These are phyloP conservation scores for Drosophila mauritiana DNA, from an alignment of 1,140 invertebrate genomes.

Conservation along the genomic window DNA sequence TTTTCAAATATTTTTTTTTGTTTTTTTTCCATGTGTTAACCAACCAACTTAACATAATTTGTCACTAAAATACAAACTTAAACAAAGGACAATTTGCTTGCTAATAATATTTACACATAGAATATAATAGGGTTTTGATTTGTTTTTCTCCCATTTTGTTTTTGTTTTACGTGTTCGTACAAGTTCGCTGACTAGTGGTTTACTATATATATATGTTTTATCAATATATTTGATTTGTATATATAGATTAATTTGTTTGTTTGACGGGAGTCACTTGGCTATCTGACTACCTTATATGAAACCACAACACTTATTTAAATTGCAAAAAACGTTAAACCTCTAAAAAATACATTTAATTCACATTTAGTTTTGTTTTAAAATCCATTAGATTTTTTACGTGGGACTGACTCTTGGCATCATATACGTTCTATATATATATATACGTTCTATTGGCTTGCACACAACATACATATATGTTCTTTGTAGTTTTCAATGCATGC, in stretches of 20 bases:
- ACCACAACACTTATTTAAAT: conserved; percentile 72
- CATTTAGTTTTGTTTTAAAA: conserved; percentile 58
- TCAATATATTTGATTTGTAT: conserved; percentile 31
- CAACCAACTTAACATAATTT: conserved; percentile 59
- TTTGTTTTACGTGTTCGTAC: conserved; percentile 25
- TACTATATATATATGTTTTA: conserved; percentile 37
- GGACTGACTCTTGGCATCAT: conserved; percentile 64
- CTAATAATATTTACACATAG: conserved; percentile 56
- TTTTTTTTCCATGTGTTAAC: conserved; percentile 21
- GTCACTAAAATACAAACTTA: conserved; percentile 59
- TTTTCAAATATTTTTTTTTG: conserved; percentile 13
- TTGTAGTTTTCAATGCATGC: conserved; percentile 12
- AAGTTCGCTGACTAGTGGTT: conserved; percentile 68
- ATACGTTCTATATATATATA: conserved; percentile 26
- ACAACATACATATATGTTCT: conserved; percentile 4
- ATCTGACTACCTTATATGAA: conserved; percentile 69
- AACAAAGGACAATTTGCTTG: conserved; percentile 48
- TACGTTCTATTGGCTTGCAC: conserved; percentile 8
- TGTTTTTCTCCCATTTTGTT: conserved; percentile 20
- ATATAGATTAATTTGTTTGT: conserved; percentile 34
- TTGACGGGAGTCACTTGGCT: conserved; percentile 42
- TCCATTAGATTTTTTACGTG: conserved; percentile 63
- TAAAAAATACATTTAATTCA: conserved; percentile 80
- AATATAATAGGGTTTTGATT: conserved; percentile 37
- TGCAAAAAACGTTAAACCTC: conserved; percentile 64